These are phyloP conservation scores for Steinernema feltiae DNA, from an alignment of 1,140 invertebrate genomes.

Conservation along the genomic window DNA sequence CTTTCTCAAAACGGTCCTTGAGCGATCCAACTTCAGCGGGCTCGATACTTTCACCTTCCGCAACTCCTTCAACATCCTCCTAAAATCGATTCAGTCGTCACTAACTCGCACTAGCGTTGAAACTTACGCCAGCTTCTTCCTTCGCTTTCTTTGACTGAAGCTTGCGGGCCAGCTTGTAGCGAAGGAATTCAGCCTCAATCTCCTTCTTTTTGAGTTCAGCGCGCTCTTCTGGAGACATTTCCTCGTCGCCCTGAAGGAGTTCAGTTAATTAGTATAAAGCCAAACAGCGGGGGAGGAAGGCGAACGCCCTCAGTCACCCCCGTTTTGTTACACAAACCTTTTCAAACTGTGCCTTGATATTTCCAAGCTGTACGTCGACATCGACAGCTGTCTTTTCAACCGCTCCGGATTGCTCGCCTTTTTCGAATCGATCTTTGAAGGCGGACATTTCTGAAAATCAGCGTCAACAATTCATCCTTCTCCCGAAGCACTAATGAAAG, in stretches of 20 bases:
- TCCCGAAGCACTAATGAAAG: conserved; percentile 6
- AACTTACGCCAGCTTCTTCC: conserved; percentile 18
- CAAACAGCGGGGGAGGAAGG: conserved; percentile 15
- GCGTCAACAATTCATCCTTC: conserved; percentile 13
- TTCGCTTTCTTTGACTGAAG: conserved; percentile 33
- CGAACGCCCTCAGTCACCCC: background rate
- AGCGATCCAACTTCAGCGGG: conserved; percentile 24
- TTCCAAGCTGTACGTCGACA: conserved; percentile 50
- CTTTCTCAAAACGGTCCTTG: conserved; percentile 17
- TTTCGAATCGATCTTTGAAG: conserved; percentile 55
- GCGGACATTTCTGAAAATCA: conserved; percentile 42
- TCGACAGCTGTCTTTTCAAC: conserved; percentile 46
- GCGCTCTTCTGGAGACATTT: conserved; percentile 56
- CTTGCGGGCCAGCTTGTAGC: conserved; percentile 55
- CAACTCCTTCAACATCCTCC: conserved; percentile 15
- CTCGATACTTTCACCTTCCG: conserved; percentile 26
- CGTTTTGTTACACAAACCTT: conserved; percentile 36
- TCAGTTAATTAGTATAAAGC: conserved; percentile 14
- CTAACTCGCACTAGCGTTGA: background rate
- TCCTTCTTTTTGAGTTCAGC: conserved; percentile 56
- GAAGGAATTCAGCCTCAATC: conserved; percentile 55
- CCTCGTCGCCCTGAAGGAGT: conserved; percentile 32
- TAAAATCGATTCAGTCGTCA: conserved; percentile 16
- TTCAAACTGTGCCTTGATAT: conserved; percentile 50
- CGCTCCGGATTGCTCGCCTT: conserved; percentile 39